phyloP scores from a whole-genome alignment of 2,113 vertebrate species.

The Cariama cristata region DNA sequence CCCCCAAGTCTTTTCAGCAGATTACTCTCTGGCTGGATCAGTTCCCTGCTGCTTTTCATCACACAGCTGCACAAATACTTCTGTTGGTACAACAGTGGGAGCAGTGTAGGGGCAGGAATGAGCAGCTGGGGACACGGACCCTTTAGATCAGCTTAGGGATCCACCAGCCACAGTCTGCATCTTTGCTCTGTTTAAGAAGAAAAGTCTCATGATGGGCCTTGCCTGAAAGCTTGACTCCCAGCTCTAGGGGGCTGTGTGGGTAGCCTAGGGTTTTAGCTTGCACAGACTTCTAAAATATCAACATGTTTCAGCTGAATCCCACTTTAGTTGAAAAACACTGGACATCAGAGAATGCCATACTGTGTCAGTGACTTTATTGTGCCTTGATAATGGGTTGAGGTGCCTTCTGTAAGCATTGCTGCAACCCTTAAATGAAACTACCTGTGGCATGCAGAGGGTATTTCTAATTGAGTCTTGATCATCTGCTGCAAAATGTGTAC shows the following conservation, averaged over 20 bases:
- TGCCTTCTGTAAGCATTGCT: background rate
- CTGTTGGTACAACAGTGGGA: conserved; percentile 30
- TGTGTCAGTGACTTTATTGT: background rate
- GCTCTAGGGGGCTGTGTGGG: background rate
- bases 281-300: background rate
- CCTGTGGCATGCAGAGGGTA: background rate
- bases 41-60: conserved; percentile 49
- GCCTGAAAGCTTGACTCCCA: background rate
- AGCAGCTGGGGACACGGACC: background rate
- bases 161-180: background rate
- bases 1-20: background rate
- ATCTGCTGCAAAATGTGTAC: background rate
- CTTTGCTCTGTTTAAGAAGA: background rate
- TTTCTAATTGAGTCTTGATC: background rate
- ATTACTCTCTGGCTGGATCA: conserved; percentile 30
- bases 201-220: background rate
- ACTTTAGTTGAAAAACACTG: background rate
- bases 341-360: background rate
- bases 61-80: conserved; percentile 36
- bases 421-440: background rate
- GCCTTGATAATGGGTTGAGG: background rate
- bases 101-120: conserved; percentile 8
- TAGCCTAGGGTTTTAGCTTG: background rate
- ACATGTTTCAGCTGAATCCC: background rate
- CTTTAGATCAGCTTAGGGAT: background rate